Conservation (phyloP, 2,797 vertebrate species). For the Coendou prehensilis region DNA sequence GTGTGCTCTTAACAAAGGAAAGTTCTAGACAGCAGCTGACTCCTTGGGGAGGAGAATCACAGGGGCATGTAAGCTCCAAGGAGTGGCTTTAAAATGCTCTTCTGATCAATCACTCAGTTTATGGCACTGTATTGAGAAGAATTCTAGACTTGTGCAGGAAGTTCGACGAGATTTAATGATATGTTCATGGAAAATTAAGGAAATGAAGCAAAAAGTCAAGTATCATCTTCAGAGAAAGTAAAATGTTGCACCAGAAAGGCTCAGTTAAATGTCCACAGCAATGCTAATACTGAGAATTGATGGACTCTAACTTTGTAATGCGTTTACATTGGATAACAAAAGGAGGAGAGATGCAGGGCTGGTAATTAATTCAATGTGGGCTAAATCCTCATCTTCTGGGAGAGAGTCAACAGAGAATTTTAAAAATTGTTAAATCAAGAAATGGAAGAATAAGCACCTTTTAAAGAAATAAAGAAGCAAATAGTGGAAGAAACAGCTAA, state of each 20-base stretch:
- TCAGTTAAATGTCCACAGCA: not conserved
- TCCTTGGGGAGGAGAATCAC: not conserved
- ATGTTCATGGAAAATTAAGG: not conserved
- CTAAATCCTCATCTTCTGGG: not conserved
- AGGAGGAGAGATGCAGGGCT: not conserved
- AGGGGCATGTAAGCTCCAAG: not conserved
- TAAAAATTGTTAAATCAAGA: conserved; percentile 31
- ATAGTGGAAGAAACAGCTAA: not conserved
- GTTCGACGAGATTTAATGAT: conserved; percentile 3
- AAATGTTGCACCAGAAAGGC: conserved; percentile 22
- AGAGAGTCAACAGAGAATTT: conserved; percentile 17
- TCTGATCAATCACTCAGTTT: not conserved
- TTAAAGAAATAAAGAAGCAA: conserved; percentile 26
- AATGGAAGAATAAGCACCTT: not conserved
- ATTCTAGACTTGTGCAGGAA: not conserved
- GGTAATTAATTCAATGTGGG: not conserved
- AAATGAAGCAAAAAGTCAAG: conserved; percentile 59
- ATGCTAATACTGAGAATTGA: not conserved
- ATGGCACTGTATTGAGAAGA: not conserved
- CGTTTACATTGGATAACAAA: not conserved
- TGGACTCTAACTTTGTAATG: not conserved
- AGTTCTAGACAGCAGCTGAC: not conserved
- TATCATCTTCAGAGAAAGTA: conserved; percentile 35
- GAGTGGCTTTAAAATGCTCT: not conserved
- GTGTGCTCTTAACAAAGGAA: not conserved